Base-by-base conservation (phyloP, 2,888 invertebrate genomes). In the Palloptera scutellata region DNA sequence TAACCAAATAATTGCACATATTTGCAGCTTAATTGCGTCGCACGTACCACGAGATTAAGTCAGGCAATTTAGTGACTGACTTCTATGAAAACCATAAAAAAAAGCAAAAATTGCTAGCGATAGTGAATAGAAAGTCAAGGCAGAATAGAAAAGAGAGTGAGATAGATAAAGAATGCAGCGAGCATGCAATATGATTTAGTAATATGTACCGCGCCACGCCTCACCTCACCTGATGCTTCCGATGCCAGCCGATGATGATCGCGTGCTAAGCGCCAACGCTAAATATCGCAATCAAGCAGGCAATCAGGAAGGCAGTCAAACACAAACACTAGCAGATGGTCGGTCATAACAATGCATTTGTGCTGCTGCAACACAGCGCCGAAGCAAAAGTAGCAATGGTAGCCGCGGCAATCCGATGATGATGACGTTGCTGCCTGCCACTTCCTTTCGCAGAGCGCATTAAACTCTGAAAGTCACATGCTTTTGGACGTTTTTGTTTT, bases 1-100 rank as follows among this genome's bases (percentile, higher is more conserved):
- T 64, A 30, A 41, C 58, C 59, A 42, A 30, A 55, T 68, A 68
- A 68, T 68, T 68, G 63, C 67, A 65, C 58, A 64, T 69, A 71
- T 70, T 73, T 70, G 66, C 66, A 68, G 43, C 58, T 70, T 72
- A 71, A 72, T 73, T 72, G 72, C 72, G 73, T 73, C 73, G 59
- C 72, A 70, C 63, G 67, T 61, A 69, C 62, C 72, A 70, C 67
- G 66, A 67, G 72, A 72, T 67, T 67, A 70, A 62, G 59, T 52
- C 62, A 45, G 41, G 55, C 61, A 64, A 57, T 55, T 70, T 13
- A n/a, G 15, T 59, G 48, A 48, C 8, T 59, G 48, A 48, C 8
- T 48, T 48, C 48, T 48, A 2, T 15, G 48, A 48, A 48, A 48
- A n/a, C 13, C 15, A 48, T 48, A 30, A 30, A 30, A 6, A 30